phyloP scores from a whole-genome alignment of 2,797 vertebrate species.

The Denticeps clupeoides region DNA sequence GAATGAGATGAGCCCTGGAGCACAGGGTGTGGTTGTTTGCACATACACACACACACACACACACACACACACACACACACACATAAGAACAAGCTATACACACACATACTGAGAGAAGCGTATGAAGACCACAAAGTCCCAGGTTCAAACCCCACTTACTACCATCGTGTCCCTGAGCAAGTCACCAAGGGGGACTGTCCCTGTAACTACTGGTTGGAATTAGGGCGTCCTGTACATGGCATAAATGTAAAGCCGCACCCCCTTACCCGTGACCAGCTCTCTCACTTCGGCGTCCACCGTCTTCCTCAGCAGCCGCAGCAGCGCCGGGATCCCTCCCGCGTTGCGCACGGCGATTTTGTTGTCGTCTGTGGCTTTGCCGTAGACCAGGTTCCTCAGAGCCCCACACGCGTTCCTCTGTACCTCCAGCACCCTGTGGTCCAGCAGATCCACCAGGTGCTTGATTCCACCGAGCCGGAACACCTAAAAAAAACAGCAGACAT shows the following conservation, averaged over 20 bases:
- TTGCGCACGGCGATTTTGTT: conserved; percentile 93
- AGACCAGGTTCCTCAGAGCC: conserved; percentile 88
- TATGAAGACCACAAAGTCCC: too few species aligned
- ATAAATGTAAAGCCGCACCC: not conserved
- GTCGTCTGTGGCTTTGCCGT: conserved; percentile 88
- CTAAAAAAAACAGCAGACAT: conserved; percentile 40
- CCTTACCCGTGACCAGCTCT: conserved; percentile 87
- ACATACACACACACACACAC: not conserved
- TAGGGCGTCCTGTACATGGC: too few species aligned
- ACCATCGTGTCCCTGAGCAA: too few species aligned
- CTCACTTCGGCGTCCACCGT: conserved; percentile 83
- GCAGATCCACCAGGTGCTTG: conserved; percentile 88
- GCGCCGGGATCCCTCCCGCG: conserved; percentile 82
- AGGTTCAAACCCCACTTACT: too few species aligned
- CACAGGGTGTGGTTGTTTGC: too few species aligned
- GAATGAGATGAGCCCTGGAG: too few species aligned
- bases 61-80: not conserved
- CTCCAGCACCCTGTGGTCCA: conserved; percentile 88
- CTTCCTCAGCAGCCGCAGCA: conserved; percentile 83
- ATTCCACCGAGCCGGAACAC: conserved; percentile 87
- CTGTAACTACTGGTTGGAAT: too few species aligned
- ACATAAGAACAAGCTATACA: too few species aligned
- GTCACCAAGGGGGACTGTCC: too few species aligned
- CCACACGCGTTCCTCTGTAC: conserved; percentile 93
- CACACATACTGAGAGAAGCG: too few species aligned